A percentile compares a stretch with the other conserved stretches of the same genome.
phyloP scores from a whole-genome alignment of 2,797 vertebrate genomes.

The Hemibagrus guttatus region DNA sequence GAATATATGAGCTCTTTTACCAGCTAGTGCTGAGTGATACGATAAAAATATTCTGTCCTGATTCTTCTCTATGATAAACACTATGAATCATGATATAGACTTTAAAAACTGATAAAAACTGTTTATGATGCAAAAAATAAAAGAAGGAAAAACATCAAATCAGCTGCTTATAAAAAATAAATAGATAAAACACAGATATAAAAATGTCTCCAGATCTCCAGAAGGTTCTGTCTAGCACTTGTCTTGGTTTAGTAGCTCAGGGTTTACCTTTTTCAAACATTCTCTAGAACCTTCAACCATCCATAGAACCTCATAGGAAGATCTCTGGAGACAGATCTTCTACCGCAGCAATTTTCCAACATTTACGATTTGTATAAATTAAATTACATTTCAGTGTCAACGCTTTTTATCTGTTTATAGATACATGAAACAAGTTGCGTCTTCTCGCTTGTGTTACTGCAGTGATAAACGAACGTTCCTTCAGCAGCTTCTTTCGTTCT shows the following conservation, averaged over 20 bases:
- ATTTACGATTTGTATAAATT: too few relatives aligned
- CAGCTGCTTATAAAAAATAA: background rate
- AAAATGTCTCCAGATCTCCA: background rate
- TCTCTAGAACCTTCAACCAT: background rate
- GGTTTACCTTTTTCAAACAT: background rate
- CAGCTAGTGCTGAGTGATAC: background rate
- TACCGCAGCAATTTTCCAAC: too few relatives aligned
- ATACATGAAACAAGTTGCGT: too few relatives aligned
- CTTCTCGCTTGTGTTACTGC: too few relatives aligned
- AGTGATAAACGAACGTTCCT: too few relatives aligned
- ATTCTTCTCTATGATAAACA: background rate
- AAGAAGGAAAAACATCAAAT: background rate
- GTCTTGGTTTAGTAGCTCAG: background rate
- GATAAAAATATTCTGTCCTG: background rate
- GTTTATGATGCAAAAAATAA: background rate
- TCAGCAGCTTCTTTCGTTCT: too few relatives aligned
- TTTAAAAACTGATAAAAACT: background rate
- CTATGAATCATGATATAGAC: background rate
- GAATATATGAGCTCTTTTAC: background rate
- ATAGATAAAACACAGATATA: too few relatives aligned
- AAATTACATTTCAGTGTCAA: too few relatives aligned
- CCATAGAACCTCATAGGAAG: background rate
- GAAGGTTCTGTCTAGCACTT: background rate
- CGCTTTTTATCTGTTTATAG: too few relatives aligned
- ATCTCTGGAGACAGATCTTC: background rate